Evolutionary conservation across 2,888 invertebrate genomes (phyloP), one percentile per base, ranked within the genome.

Genomic region (Phengaris alcon): DNA sequence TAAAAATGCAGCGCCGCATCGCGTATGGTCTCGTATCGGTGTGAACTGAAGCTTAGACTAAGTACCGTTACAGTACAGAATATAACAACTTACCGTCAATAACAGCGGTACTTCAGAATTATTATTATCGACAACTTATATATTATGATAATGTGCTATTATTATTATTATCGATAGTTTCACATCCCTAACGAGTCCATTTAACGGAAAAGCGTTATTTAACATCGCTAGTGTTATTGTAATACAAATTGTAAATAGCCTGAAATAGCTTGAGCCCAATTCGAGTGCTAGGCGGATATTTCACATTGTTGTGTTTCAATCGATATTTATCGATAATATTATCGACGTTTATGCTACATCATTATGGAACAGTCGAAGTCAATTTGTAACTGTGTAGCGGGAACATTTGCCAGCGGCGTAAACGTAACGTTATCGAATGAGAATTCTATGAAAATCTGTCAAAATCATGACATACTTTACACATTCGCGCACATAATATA

Each of bases 171-270:
- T 51, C 70, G 70, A 70, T 15, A 48, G 6, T 2, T 70, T 51
- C 51, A 48, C 70, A 22, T 48, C 70, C 1, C 70, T 51, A 70
- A 70, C 15, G 51, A 51, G 51, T n/a, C 70, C 51, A 70, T 83
- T 82, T 70, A 52, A 15, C 51, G 70, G 70, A 70, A 68, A 51
- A 51, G 48, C 51, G 70, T 51, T 70, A 70, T 70, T 70, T 70
- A 70, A 70, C 70, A 52, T 70, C 22, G 70, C 73, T 74, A 75
- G 69, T 81, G 80, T 81, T 80, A 80, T 81, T 80, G 80, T 80
- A 78, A 73, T 72, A 75, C 75, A 78, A 77, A 81, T 80, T 80
- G 80, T 79, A 79, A 80, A 80, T 78, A 80, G 77, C 76, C 54
- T 76, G 75, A 79, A 80, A 80, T 78, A 80, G 77, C 76, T 64